These are phyloP conservation scores for Gymnorhina tibicen DNA, from an alignment of 2,113 vertebrate genomes.

Conservation along the genomic window DNA sequence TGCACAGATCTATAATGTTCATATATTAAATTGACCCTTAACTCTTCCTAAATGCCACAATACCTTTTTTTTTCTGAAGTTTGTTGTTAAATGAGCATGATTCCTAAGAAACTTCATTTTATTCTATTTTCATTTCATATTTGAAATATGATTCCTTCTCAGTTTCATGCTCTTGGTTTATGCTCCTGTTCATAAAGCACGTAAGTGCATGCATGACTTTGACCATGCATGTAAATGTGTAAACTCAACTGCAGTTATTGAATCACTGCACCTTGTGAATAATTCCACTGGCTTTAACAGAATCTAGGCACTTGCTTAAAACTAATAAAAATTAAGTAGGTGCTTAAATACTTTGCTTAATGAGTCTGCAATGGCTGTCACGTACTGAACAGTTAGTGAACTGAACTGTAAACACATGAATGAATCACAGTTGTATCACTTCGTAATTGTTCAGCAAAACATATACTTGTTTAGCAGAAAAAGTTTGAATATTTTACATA, in stretches of 20 bases:
- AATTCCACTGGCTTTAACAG: neutral
- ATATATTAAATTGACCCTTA: neutral
- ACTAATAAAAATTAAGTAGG: neutral
- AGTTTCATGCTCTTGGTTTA: neutral
- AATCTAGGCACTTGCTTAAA: neutral
- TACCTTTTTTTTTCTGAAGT: neutral
- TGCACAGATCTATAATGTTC: neutral
- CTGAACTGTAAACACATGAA: neutral
- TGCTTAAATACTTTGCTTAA: neutral
- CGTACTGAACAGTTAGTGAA: neutral
- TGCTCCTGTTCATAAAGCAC: fast-evolving
- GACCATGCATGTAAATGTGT: neutral
- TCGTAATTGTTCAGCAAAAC: neutral
- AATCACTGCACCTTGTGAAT: neutral
- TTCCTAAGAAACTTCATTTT: neutral
- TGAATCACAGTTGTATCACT: neutral
- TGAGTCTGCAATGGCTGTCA: neutral
- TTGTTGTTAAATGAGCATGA: neutral
- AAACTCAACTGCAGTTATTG: neutral
- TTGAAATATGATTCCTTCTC: neutral
- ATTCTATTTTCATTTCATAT: neutral
- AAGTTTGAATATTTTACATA: neutral
- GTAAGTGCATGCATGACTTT: neutral
- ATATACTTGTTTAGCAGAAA: neutral
- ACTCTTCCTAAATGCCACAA: neutral